Base-by-base conservation (phyloP, 2,113 vertebrate genomes). In the Aleadryas rufinucha region DNA sequence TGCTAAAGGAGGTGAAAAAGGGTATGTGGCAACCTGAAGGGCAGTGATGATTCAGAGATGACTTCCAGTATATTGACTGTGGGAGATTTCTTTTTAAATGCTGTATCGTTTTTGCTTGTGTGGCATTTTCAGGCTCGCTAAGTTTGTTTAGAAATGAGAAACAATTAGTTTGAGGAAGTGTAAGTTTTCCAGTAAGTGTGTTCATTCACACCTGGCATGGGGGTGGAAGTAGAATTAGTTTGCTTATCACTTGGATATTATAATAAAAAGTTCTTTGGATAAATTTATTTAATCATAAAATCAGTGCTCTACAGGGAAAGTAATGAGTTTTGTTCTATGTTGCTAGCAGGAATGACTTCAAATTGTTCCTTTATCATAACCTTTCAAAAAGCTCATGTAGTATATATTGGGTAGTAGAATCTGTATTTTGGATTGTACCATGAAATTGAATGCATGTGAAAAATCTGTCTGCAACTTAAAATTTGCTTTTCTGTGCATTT, bases 371-470 rank as follows among this genome's bases (percentile, higher is more conserved):
- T 93, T 68, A 87, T 94, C 90, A 3, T 90, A 95, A 91, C 77
- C 63, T 95, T 95, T 88, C 60, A 95, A 88, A 97, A 97, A 83
- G 69, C 30, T 89, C 7, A 59, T 86, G 39, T 63, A 68, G 15
- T 77, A 23, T 95, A 75, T 96, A 96, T 91, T 94, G 81, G 61
- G 83, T 95, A 96, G 77, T 84, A 69, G 52, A 60, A 90, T 91
- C 91, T 97, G 3, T 96, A 81, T 96, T 97, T 97, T 90, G 88
- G 59, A 76, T 93, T 97, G 75, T 80, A 45, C 87, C 47, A 44
- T 95, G 94, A 72, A 96, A 71, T 22, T 82, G 79, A 87, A 86
- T 30, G 26, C 41, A 24, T 3, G 2, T 60, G 42, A 60, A 63
- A 87, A 87, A 92, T 44, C 18, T 59, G 0, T 31, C n/a, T 84